phyloP scores from a whole-genome alignment of 2,888 invertebrate species.

The Steinernema carpocapsae region DNA sequence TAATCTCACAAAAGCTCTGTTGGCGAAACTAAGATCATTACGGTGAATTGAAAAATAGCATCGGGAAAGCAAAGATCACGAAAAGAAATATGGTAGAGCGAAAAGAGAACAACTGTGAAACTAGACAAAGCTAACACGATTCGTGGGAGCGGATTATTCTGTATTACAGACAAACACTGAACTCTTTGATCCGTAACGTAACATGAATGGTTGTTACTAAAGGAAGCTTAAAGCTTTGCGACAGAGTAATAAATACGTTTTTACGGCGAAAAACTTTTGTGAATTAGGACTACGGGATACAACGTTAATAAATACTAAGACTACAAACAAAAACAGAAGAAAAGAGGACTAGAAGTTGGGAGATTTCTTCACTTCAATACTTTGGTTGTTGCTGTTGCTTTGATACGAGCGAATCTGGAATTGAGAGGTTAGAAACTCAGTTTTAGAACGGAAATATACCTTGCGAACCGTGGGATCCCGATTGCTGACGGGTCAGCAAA shows the following conservation, averaged over 20 bases:
- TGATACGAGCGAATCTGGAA: neutral
- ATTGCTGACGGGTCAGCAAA: constrained; percentile 4
- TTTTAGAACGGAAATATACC: neutral
- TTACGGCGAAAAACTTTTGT: constrained; percentile 16
- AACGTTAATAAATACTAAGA: neutral
- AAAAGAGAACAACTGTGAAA: neutral
- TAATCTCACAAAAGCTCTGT: constrained; percentile 31
- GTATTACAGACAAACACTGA: neutral
- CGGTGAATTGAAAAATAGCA: neutral
- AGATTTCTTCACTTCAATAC: neutral
- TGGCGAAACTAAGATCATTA: neutral
- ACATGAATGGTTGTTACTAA: constrained; percentile 23
- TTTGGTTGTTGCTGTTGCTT: neutral
- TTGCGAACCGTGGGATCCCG: neutral
- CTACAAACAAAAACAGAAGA: neutral
- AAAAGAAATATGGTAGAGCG: neutral
- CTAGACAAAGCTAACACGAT: neutral
- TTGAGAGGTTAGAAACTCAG: neutral
- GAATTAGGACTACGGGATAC: neutral
- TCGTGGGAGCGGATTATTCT: neutral
- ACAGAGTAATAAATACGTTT: constrained; percentile 30
- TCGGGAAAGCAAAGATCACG: constrained; percentile 29
- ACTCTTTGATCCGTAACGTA: constrained; percentile 23
- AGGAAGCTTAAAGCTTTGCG: constrained; percentile 28
- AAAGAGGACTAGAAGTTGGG: constrained; percentile 16